Base-by-base conservation (phyloP, 2,888 invertebrate genomes). In the Pantelozetes paolii region DNA sequence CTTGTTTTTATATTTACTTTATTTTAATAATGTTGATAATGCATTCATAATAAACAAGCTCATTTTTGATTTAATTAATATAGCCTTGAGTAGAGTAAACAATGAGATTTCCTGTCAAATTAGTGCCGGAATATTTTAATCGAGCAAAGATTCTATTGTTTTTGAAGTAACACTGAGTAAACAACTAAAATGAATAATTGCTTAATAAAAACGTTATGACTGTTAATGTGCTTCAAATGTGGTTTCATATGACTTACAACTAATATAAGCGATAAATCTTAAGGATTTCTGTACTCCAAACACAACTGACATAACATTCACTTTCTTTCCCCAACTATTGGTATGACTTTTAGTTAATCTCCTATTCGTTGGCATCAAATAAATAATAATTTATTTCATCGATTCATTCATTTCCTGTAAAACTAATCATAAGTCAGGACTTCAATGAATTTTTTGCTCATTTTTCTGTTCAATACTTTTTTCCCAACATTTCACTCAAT, bases 381-480 rank as follows among this genome's bases (percentile, higher is more conserved):
- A 50, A 50, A 50, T 50, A 50, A 50, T 50, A 50, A 50, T 50
- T 50, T 50, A 50, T 50, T 50, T 50, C 20, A 50, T 50, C 50
- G 50, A 50, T 50, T 23, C 50, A 2, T 50, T 50, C 20, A 50
- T 50, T 45, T 45, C 45, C 45, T 2, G 18, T n/a, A 45, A 45
- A 15, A 50, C 50, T 50, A 20, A 50, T 50, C 50, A 50, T 20
- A 50, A 15, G 5, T n/a, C 6, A n/a, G 6, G 50, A 20, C 50
- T 2, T n/a, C 50, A 50, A 50, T 20, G 20, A 15, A 45, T n/a
- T 50, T 50, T 20, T n/a, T 45, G 13, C 2, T 45, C 45, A 45
- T 13, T 45, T 11, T 45, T 45, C 45, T 45, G 45, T n/a, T 23
- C 50, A 45, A 15, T 45, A 6, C 11, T 45, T 50, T 50, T 50